Conservation (phyloP, 2,797 vertebrate species). For the Apodemus agrarius region DNA sequence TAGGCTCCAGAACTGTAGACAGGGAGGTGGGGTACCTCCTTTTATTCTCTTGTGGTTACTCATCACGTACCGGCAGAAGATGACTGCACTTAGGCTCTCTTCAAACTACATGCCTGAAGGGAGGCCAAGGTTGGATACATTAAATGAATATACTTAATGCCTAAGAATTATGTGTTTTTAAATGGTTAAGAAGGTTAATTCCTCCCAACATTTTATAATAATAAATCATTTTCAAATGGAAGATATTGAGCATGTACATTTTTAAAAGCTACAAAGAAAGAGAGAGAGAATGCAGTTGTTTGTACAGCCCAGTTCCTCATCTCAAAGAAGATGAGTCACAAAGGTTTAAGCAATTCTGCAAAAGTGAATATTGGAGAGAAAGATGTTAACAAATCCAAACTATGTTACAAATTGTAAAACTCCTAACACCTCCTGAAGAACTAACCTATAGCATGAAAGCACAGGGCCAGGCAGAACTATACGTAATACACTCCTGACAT, state of each 20-base stretch:
- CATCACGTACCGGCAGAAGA: neutral
- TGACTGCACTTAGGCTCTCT: too few species aligned
- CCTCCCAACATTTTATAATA: neutral
- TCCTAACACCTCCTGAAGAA: neutral
- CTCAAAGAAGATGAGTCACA: neutral
- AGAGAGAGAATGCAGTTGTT: neutral
- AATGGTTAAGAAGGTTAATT: neutral
- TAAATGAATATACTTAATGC: neutral
- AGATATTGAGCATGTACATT: neutral
- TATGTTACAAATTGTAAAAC: neutral
- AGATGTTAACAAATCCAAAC: slow-evolving; percentile 24
- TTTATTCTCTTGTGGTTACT: neutral
- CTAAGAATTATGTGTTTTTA: neutral
- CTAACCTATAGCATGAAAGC: neutral
- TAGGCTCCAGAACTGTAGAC: neutral
- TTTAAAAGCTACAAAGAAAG: neutral
- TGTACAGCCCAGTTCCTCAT: neutral
- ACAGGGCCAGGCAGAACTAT: neutral
- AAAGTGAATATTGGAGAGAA: neutral
- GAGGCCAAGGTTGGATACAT: neutral
- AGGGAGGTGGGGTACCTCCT: neutral
- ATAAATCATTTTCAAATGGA: neutral
- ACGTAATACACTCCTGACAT: neutral
- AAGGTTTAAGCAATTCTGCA: neutral
- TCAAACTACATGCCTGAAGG: neutral